Evolutionary conservation across 2,888 invertebrate species (phyloP).

Genomic region (Halictus ligatus): DNA sequence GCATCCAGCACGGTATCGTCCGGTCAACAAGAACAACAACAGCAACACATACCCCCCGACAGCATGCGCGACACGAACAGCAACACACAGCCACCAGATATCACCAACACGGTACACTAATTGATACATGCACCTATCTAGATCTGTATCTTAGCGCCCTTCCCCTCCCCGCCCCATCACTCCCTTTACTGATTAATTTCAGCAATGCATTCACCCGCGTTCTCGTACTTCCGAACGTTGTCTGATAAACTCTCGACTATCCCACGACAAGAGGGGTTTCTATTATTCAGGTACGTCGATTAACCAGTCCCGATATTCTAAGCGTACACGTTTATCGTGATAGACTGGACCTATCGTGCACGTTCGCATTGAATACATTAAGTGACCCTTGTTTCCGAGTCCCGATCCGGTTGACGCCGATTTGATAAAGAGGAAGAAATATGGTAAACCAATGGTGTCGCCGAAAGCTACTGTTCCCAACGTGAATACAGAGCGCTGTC

Average conservation of each 20-base stretch:
- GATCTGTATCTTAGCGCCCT: constrained; percentile 10
- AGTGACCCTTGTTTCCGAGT: not conserved
- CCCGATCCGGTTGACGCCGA: not conserved
- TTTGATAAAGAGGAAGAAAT: not conserved
- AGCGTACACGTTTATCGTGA: constrained; percentile 23
- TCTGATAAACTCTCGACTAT: constrained; percentile 33
- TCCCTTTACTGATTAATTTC: constrained; percentile 40
- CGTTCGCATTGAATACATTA: constrained; percentile 9
- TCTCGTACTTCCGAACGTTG: constrained; percentile 22
- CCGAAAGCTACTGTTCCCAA: not conserved
- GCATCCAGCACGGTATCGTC: constrained; percentile 61
- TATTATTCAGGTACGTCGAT: constrained; percentile 48
- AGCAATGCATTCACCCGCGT: constrained; percentile 17
- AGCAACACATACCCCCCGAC: constrained; percentile 69
- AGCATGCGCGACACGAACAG: constrained; percentile 78
- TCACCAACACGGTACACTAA: constrained; percentile 77
- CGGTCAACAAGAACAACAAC: constrained; percentile 68
- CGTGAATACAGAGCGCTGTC: not conserved
- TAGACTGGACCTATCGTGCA: constrained; percentile 2
- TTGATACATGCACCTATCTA: constrained; percentile 52
- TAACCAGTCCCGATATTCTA: constrained; percentile 10
- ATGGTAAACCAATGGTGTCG: not conserved
- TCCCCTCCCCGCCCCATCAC: not conserved
- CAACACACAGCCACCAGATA: constrained; percentile 76
- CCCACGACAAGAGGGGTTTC: not conserved